These are phyloP conservation scores for Phaethornis superciliosus DNA, from an alignment of 2,113 vertebrate species.

Conservation along the genomic window DNA sequence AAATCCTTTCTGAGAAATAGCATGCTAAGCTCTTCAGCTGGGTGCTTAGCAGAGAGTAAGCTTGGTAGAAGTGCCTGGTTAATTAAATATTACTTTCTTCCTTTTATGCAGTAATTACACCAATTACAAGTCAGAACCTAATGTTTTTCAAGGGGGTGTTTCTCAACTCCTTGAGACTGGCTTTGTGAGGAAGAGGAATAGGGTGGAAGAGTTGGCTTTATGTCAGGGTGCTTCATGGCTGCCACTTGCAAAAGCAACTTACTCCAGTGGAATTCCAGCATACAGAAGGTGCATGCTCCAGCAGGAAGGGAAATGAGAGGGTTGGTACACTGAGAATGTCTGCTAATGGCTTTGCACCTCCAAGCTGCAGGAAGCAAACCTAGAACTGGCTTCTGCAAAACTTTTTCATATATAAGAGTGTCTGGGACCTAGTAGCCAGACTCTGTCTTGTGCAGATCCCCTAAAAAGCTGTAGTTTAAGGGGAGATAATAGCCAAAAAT, in stretches of 20 bases:
- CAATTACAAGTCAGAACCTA: slow-evolving; percentile 38
- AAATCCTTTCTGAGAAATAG: neutral
- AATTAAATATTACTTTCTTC: slow-evolving; percentile 38
- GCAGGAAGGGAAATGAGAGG: neutral
- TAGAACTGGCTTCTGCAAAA: neutral
- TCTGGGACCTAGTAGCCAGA: neutral
- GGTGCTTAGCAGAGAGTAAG: neutral
- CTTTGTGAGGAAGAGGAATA: neutral
- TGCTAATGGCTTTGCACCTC: neutral
- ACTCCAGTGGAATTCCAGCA: neutral
- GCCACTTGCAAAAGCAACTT: neutral
- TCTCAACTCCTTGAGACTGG: neutral
- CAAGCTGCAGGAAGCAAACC: neutral
- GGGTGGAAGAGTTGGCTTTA: neutral
- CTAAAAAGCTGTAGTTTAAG: neutral
- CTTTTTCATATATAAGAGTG: neutral
- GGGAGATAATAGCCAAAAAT: neutral
- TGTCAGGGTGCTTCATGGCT: neutral
- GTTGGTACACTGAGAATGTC: neutral
- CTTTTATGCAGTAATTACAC: slow-evolving; percentile 12
- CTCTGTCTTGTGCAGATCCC: neutral
- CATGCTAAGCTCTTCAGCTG: neutral
- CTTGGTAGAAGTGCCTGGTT: neutral
- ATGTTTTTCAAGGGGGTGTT: neutral
- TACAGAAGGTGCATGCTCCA: neutral